Conservation (phyloP, 2,113 vertebrate genomes). For the Suncus etruscus region DNA sequence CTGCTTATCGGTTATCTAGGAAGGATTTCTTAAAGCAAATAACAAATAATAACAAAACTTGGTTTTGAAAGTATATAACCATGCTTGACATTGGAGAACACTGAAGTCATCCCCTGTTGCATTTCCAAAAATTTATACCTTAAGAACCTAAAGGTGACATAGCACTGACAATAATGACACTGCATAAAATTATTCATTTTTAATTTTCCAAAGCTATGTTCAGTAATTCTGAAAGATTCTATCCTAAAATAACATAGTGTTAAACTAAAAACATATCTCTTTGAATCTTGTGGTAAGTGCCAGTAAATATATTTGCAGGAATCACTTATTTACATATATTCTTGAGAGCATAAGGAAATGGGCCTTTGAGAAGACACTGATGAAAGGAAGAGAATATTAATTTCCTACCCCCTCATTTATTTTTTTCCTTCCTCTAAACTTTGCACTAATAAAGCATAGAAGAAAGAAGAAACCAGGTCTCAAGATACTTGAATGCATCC, state of each 20-base stretch:
- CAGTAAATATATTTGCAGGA: background rate
- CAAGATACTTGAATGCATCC: slow-evolving; percentile 77
- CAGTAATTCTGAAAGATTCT: background rate
- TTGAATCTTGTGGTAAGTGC: background rate
- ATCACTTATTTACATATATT: slow-evolving; percentile 15
- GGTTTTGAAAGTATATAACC: too few species aligned
- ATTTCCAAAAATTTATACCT: too few species aligned
- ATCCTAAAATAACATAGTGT: background rate
- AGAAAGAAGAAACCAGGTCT: slow-evolving; percentile 59
- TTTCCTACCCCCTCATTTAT: slow-evolving; percentile 57
- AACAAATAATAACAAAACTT: too few species aligned
- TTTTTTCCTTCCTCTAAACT: slow-evolving; percentile 44
- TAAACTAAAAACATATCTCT: background rate
- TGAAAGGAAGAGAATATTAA: slow-evolving; percentile 24
- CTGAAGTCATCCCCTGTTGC: too few species aligned
- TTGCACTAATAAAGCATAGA: slow-evolving; percentile 54
- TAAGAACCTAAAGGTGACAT: too few species aligned
- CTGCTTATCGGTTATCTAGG: too few species aligned
- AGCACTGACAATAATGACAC: too few species aligned
- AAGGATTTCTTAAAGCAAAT: too few species aligned
- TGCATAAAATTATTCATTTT: background rate
- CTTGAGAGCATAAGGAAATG: background rate
- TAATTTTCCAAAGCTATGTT: background rate
- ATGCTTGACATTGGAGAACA: too few species aligned
- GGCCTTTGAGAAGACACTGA: background rate